Conservation (phyloP, 2,113 vertebrate genomes). For the Litocranius walleri region DNA sequence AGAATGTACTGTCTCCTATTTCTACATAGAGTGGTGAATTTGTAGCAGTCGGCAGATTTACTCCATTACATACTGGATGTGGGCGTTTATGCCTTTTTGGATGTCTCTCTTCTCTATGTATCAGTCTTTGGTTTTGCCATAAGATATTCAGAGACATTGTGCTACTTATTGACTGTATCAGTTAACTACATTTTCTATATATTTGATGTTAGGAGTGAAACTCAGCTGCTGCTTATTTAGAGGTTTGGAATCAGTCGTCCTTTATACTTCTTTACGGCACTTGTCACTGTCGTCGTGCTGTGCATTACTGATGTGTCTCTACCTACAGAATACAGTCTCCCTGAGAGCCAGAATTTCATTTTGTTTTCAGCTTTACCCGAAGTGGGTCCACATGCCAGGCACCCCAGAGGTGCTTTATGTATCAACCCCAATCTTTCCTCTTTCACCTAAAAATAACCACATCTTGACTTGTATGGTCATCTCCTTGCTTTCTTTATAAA, state of each 20-base stretch:
- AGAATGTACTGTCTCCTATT: not conserved
- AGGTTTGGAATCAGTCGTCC: not conserved
- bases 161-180: not conserved
- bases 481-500: not conserved
- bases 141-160: not conserved
- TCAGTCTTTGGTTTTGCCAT: not conserved
- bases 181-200: not conserved
- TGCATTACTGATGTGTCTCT: not conserved
- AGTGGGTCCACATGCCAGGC: too few relatives aligned
- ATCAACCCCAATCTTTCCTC: not conserved
- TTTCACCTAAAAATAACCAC: not conserved
- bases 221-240: not conserved
- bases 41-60: not conserved
- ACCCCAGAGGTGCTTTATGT: not conserved
- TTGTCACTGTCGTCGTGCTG: not conserved
- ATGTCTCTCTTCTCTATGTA: not conserved
- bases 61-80: not conserved
- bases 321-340: not conserved
- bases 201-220: not conserved
- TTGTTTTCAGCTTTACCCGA: not conserved
- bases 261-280: not conserved
- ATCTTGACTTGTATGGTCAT: not conserved
- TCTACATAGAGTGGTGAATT: not conserved
- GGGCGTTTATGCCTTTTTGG: not conserved
- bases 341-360: not conserved